Evolutionary conservation across 1,140 invertebrate genomes (phyloP).

Genomic region (Pectinophora gossypiella): DNA sequence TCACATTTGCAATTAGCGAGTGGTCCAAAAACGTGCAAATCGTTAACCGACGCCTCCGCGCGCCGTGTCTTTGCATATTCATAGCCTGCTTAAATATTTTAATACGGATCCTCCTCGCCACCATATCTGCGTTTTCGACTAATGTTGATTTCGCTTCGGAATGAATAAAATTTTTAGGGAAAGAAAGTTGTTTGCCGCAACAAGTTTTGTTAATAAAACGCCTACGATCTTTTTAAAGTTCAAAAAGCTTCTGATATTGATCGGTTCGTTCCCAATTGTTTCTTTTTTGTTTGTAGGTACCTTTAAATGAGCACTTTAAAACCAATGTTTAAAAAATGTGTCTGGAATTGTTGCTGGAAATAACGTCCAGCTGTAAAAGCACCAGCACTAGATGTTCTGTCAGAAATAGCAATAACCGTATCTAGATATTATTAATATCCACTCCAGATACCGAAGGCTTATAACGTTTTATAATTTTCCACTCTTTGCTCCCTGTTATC

Average conservation of each 20-base stretch:
- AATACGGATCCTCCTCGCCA: slow-evolving; percentile 58
- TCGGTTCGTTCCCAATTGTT: no score
- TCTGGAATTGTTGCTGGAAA: no score
- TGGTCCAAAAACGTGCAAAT: slow-evolving; percentile 72
- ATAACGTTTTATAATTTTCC: slow-evolving; percentile 61
- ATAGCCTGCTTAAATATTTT: slow-evolving; percentile 75
- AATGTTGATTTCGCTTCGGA: slow-evolving; percentile 62
- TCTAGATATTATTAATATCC: slow-evolving; percentile 26
- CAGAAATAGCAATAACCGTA: background rate
- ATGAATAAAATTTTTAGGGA: slow-evolving; percentile 44
- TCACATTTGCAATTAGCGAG: slow-evolving; percentile 71
- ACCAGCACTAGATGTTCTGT: background rate
- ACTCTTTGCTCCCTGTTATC: slow-evolving; percentile 61
- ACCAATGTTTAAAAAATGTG: no score
- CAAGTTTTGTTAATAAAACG: no score
- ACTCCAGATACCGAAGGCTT: slow-evolving; percentile 33
- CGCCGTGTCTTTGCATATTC: slow-evolving; percentile 72
- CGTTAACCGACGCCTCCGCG: slow-evolving; percentile 60
- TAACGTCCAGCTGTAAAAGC: no score
- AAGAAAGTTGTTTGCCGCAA: slow-evolving; percentile 18
- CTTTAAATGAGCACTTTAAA: no score
- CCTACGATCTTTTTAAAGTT: no score
- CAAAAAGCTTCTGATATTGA: no score
- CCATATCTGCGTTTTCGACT: slow-evolving; percentile 59
- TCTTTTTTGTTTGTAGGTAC: no score